Percentiles rank a stretch among this genome's conserved stretches.
Evolutionary conservation across 2,113 vertebrate species (phyloP).

Genomic region (Bubo blakistoni): DNA sequence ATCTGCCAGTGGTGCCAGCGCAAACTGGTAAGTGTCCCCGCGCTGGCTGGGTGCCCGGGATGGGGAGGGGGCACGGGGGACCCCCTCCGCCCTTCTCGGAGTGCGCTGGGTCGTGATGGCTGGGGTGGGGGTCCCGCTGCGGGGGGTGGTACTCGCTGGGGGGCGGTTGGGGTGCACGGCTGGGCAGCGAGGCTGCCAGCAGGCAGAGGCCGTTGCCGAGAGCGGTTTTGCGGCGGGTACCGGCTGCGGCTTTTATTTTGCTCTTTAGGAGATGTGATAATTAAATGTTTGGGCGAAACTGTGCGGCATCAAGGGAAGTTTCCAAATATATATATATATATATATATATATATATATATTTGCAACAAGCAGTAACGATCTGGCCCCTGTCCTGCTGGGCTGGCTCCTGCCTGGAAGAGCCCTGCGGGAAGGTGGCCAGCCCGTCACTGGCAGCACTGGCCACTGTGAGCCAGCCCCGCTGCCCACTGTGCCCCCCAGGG

Average conservation of each 20-base stretch:
- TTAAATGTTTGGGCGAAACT: slow-evolving; percentile 32
- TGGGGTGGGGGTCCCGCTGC: not conserved
- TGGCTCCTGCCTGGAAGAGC: slow-evolving; percentile 7
- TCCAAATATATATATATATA: not conserved
- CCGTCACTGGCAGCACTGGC: not conserved
- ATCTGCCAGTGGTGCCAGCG: slow-evolving; percentile 99
- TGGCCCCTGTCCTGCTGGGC: slow-evolving; percentile 39
- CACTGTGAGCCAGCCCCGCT: not conserved
- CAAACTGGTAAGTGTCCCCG: slow-evolving; percentile 87
- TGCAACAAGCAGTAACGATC: not conserved
- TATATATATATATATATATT: not conserved
- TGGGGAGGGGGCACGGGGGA: not conserved
- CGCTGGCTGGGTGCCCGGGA: fast-evolving
- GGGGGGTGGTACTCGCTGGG: not conserved
- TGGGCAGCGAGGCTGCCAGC: not conserved
- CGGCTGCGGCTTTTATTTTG: slow-evolving; percentile 1
- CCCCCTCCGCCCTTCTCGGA: not conserved
- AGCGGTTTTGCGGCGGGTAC: not conserved
- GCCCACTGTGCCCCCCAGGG: not conserved
- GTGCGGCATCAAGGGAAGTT: not conserved
- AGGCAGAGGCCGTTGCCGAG: not conserved
- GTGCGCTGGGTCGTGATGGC: not conserved
- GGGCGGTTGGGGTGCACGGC: not conserved
- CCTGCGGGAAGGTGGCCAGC: not conserved
- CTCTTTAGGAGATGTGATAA: slow-evolving; percentile 18